Evolutionary conservation across 2,888 invertebrate species (phyloP), one percentile per base, ranked within the genome.

Genomic region (Drosophila histrio): DNA sequence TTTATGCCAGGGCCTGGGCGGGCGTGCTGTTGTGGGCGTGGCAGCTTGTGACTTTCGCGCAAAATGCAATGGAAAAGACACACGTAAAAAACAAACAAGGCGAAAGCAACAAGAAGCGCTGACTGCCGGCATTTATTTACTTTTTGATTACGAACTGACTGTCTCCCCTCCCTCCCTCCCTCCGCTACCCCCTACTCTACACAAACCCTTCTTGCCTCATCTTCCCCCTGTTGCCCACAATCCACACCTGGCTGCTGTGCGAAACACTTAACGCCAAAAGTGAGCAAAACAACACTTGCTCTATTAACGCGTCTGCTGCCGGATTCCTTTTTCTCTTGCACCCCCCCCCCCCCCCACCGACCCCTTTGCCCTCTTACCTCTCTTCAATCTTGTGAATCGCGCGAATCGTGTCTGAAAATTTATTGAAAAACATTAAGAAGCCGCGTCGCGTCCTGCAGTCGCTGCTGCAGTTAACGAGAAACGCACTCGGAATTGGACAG

Each of bases 231-330:
- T 22, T 32, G 13, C 13, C 13, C 17, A 26, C 13, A 26, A 19
- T 43, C n/a, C 8, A 19, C 21, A 32, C 7, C 28, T 30, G 46
- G 7, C 21, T 75, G 61, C 85, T 88, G 90, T 84, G 90, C 88
- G 82, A 90, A 87, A 72, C 89, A 89, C 86, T 90, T 90, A 88
- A 89, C 90, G 90, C 90, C 90, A 81, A 85, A 89, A 90, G 90
- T 90, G 90, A 88, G 86, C 88, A 87, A 90, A 89, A 80, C 90
- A 90, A 90, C 90, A 90, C 90, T 90, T 90, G 88, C 87, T 85
- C 77, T 78, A 84, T 87, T 76, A 81, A 77, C 85, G 79, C 75
- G 86, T 32, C 58, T 47, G 61, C 47, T 49, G 56, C 39, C 47
- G 47, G 62, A 32, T 53, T 17, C 41, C 52, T 41, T 17, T 15